A percentile compares a stretch with the other conserved stretches of the same genome.
phyloP scores from a whole-genome alignment of 2,797 vertebrate genomes.

The Acanthis flammea region DNA sequence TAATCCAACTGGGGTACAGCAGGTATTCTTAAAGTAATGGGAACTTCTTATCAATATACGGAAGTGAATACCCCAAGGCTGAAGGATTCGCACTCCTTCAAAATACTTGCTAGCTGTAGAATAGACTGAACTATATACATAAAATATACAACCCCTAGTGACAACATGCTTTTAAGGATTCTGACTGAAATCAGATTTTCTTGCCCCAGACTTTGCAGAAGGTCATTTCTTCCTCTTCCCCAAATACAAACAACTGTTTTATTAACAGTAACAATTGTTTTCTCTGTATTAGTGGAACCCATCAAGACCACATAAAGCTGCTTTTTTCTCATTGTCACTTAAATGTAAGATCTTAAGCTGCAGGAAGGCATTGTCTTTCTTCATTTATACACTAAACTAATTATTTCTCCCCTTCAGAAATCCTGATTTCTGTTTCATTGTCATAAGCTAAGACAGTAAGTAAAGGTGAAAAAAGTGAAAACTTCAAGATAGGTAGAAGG shows the following conservation, averaged over 20 bases:
- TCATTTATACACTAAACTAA: not conserved
- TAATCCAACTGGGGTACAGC: not conserved
- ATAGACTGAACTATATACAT: not conserved
- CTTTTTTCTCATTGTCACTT: not conserved
- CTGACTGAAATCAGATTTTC: not conserved
- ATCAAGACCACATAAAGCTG: not conserved
- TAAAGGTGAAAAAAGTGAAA: not conserved
- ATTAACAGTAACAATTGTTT: not conserved
- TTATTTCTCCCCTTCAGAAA: not conserved
- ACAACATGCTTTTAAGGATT: not conserved
- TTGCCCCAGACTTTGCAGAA: not conserved
- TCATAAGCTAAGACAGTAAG: not conserved
- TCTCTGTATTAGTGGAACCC: not conserved
- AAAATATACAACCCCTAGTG: not conserved
- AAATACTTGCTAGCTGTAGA: not conserved
- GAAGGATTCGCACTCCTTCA: not conserved
- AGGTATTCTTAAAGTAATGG: not conserved
- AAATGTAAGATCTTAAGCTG: not conserved
- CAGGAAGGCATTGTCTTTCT: not conserved
- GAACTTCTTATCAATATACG: not conserved
- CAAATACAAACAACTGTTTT: not conserved
- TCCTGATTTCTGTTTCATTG: not conserved
- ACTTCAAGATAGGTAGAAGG: not conserved
- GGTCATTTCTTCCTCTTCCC: not conserved
- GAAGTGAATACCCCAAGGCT: not conserved